Percentiles rank a stretch among this genome's conserved stretches.
These are phyloP conservation scores for Pollenia amentaria DNA, from an alignment of 2,888 invertebrate species.

Conservation along the genomic window DNA sequence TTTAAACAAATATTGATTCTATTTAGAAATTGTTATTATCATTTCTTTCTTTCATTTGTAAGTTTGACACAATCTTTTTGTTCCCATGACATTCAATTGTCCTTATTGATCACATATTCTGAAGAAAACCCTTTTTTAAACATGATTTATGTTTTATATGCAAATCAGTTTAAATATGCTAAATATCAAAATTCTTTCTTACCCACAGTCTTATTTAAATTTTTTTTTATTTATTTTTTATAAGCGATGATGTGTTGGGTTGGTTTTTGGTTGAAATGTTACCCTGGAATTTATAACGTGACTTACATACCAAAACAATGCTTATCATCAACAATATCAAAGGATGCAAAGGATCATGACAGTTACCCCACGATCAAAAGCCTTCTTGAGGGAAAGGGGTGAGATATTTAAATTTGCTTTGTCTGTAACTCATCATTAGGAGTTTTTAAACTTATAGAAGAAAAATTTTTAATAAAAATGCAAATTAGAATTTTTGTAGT, in stretches of 20 bases:
- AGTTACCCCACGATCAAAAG: neutral
- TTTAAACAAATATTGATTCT: constrained; percentile 70
- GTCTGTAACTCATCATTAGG: constrained; percentile 11
- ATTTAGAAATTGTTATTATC: constrained; percentile 63
- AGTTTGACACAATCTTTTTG: constrained; percentile 62
- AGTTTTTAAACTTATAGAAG: neutral
- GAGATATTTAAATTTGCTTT: constrained; percentile 48
- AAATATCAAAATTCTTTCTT: constrained; percentile 7
- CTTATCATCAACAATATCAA: constrained; percentile 50
- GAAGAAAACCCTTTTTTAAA: constrained; percentile 3
- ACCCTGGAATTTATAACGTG: constrained; percentile 65
- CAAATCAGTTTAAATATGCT: constrained; percentile 57
- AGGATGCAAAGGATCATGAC: constrained; percentile 28
- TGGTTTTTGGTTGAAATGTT: constrained; percentile 48
- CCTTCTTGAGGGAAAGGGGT: constrained; percentile 50
- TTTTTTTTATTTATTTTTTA: neutral
- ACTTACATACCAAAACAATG: constrained; percentile 65
- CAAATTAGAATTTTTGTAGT: constrained; percentile 52
- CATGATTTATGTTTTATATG: constrained; percentile 59
- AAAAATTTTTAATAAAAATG: constrained; percentile 38
- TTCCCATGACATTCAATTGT: constrained; percentile 72
- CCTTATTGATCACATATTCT: constrained; percentile 49
- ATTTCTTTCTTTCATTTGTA: constrained; percentile 5
- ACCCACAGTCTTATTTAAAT: constrained; percentile 31
- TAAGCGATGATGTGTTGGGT: constrained; percentile 53